Conservation (phyloP, 2,888 invertebrate species). For the Clostera curtula region DNA sequence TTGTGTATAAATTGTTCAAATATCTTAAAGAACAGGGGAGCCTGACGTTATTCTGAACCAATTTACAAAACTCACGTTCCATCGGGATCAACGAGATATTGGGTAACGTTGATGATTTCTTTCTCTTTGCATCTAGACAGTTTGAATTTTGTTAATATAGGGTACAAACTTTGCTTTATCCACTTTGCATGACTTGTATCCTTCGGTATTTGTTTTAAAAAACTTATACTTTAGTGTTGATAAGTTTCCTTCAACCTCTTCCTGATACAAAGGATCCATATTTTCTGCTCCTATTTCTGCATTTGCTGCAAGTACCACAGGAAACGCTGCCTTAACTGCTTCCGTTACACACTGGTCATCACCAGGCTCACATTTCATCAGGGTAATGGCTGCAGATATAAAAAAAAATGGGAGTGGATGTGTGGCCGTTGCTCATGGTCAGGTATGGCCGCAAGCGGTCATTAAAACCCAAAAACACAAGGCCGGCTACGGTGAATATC, state of each 20-base stretch:
- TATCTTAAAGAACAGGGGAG: no score
- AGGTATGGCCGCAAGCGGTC: no score
- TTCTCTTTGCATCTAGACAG: no score
- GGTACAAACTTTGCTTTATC: slow-evolving; percentile 28
- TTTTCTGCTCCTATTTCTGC: slow-evolving; percentile 21
- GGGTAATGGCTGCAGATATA: slow-evolving; percentile 8
- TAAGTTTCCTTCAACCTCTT: slow-evolving; percentile 23
- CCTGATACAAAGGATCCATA: slow-evolving; percentile 28
- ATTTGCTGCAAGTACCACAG: slow-evolving; percentile 20
- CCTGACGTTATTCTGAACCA: no score
- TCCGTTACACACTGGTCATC: slow-evolving; percentile 26
- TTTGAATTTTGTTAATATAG: not conserved
- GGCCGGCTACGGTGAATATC: no score
- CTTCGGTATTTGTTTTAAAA: slow-evolving; percentile 20
- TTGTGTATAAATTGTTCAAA: no score
- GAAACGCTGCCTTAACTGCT: slow-evolving; percentile 12
- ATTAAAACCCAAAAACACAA: no score
- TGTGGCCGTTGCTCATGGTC: no score
- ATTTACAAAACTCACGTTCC: no score
- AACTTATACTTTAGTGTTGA: slow-evolving; percentile 26
- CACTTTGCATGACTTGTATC: slow-evolving; percentile 29
- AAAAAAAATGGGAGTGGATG: no score
- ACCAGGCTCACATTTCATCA: slow-evolving; percentile 22
- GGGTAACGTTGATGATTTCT: no score
- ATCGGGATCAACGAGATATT: no score